Evolutionary conservation across 92 coral and sea anemone species (phyloP).

Genomic region (Zoanthus solanderi): DNA sequence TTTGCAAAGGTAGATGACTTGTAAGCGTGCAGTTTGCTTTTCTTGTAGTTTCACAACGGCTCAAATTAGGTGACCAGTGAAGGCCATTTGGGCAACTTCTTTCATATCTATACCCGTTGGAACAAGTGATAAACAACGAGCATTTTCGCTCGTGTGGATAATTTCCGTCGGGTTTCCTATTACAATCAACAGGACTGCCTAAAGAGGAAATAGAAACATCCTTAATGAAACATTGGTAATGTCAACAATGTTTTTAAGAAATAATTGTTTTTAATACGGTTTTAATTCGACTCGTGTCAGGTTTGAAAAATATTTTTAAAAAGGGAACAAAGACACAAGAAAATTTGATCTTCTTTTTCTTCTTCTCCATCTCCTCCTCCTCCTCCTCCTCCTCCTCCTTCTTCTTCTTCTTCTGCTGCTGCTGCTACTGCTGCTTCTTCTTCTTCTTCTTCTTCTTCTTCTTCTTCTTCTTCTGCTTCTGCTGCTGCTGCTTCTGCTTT

Average conservation of each 20-base stretch:
- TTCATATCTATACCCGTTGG: neutral
- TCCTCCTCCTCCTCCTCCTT: neutral
- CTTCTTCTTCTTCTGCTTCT: too few species aligned
- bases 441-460: too few species aligned
- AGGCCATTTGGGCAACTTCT: neutral
- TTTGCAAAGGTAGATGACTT: neutral
- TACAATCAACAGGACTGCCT: slow-evolving; percentile 4
- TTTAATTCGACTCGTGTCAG: neutral
- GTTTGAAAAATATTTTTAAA: too few species aligned
- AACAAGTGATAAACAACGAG: neutral
- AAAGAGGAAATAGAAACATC: neutral
- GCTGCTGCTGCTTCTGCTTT: too few species aligned
- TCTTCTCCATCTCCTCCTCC: neutral
- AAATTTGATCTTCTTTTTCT: too few species aligned
- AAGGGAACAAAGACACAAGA: too few species aligned
- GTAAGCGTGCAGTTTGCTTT: slow-evolving; percentile 2
- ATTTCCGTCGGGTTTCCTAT: neutral
- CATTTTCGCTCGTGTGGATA: slow-evolving; percentile 24
- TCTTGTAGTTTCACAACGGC: neutral
- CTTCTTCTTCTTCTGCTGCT: too few species aligned
- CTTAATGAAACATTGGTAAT: neutral
- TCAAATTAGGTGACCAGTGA: neutral
- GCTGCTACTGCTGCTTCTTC: too few species aligned
- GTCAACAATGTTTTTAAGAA: neutral
- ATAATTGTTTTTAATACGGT: too few species aligned